A percentile compares a stretch with the other conserved stretches of the same genome.
These are phyloP conservation scores for Gymnopithys bicolor DNA, from an alignment of 2,797 vertebrate species.

Conservation along the genomic window DNA sequence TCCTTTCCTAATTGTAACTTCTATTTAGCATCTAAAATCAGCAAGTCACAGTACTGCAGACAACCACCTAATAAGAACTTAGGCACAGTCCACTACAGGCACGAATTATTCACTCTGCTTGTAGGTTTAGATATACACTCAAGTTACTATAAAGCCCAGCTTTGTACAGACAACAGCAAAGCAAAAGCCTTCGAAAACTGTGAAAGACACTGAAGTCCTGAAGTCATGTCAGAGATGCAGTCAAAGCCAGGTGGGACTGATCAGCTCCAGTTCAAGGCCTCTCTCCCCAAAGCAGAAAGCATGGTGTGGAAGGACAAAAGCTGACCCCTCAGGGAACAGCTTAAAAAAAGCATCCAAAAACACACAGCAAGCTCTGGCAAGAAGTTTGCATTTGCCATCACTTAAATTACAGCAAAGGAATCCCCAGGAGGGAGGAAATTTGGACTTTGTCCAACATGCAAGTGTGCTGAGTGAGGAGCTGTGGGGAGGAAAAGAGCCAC, in stretches of 20 bases:
- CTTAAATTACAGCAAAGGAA: slow-evolving; percentile 68
- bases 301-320: slow-evolving; percentile 48
- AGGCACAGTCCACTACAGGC: not conserved
- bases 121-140: not conserved
- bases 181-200: not conserved
- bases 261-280: slow-evolving; percentile 34
- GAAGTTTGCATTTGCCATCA: slow-evolving; percentile 61
- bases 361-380: slow-evolving; percentile 69
- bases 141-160: not conserved
- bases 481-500: slow-evolving; percentile 1
- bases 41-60: not conserved
- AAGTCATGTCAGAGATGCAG: not conserved
- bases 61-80: not conserved
- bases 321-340: slow-evolving; percentile 58
- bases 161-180: not conserved
- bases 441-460: slow-evolving; percentile 45
- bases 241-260: slow-evolving; percentile 28
- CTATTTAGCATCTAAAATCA: not conserved
- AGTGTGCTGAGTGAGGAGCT: slow-evolving; percentile 26
- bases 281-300: slow-evolving; percentile 6
- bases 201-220: not conserved
- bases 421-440: slow-evolving; percentile 63
- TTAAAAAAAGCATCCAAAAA: slow-evolving; percentile 66
- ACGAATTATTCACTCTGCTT: not conserved
- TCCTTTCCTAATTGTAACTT: not conserved